Conservation (phyloP, 2,888 invertebrate species). For the Anticlea derivata region DNA sequence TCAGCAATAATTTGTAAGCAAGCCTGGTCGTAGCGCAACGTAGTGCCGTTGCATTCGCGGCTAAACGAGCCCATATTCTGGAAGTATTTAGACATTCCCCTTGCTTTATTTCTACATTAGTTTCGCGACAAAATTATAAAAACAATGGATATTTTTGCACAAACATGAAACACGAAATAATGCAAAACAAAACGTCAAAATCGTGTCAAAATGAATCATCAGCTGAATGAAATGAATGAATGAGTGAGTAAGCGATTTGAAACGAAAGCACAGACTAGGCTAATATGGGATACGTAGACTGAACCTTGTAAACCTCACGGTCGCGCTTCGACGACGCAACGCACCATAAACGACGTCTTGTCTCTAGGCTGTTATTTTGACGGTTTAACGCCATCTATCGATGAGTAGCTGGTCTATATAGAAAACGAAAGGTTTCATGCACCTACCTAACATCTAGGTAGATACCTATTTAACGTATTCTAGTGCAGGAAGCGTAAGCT, state of each 20-base stretch:
- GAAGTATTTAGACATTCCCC: constrained; percentile 64
- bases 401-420: constrained; percentile 10
- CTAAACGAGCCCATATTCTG: constrained; percentile 70
- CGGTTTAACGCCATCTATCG: constrained; percentile 12
- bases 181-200: constrained; percentile 18
- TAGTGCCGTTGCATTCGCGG: constrained; percentile 61
- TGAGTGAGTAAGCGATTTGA: not conserved
- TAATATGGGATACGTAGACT: too few relatives aligned
- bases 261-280: not conserved
- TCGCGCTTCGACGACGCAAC: too few relatives aligned
- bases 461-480: too few relatives aligned
- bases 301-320: too few relatives aligned
- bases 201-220: constrained; percentile 43
- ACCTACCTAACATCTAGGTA: too few relatives aligned
- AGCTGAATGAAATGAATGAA: constrained; percentile 21
- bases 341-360: too few relatives aligned
- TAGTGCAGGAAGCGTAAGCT: too few relatives aligned
- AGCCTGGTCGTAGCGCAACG: constrained; percentile 69
- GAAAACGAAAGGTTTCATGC: too few relatives aligned
- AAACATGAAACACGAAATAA: constrained; percentile 36
- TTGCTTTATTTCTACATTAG: constrained; percentile 46
- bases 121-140: constrained; percentile 36
- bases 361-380: too few relatives aligned
- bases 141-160: constrained; percentile 44
- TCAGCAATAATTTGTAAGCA: constrained; percentile 70